Base-by-base conservation (phyloP, 2,113 vertebrate genomes). In the Psephotus haematonotus region DNA sequence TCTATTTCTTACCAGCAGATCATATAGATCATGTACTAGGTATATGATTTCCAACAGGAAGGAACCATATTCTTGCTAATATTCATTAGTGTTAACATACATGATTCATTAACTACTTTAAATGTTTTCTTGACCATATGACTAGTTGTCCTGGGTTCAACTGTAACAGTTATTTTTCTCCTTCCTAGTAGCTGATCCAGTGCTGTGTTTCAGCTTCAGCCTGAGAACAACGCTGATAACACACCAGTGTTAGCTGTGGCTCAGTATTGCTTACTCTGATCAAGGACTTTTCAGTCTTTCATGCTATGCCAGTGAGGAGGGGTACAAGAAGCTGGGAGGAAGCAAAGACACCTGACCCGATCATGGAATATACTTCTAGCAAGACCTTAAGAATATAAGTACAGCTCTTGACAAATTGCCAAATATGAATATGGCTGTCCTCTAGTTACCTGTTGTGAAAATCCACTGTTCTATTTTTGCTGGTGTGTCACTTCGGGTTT, bases 371-470 rank as follows among this genome's bases (percentile, higher is more conserved):
- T 87, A 76, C 35, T 75, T 35, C 74, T 47, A 62, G n/a, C 52
- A 69, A 79, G 23, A 33, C 22, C 13, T 76, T 53, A 67, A 76
- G 33, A 46, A 81, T 39, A 0, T 33, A 86, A 79, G 29, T 52
- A 64, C 27, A 79, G 35, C 44, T 79, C 31, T 47, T 22, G 24
- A 69, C 52, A 64, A 82, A 69, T 12, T 47, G 9, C n/a, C 41
- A 52, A 49, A 10, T 22, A 46, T 0, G 0, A 94, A 67, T 35
- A n/a, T 3, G 0, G 35, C n/a, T 62, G 47, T 90, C 85, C 44
- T 92, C 75, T 46, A 67, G 35, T 90, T 72, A 93, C 75, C 67
- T 46, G 31, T 19, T 88, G 72, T 43, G 77, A 80, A 87, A 92
- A 76, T 72, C 52, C 49, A 69, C 41, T 57, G 63, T 46, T 89